Evolutionary conservation across 35 echinoderm and acorn worm species (phyloP), one percentile per base, ranked within the genome.

Genomic region (Acanthaster planci): DNA sequence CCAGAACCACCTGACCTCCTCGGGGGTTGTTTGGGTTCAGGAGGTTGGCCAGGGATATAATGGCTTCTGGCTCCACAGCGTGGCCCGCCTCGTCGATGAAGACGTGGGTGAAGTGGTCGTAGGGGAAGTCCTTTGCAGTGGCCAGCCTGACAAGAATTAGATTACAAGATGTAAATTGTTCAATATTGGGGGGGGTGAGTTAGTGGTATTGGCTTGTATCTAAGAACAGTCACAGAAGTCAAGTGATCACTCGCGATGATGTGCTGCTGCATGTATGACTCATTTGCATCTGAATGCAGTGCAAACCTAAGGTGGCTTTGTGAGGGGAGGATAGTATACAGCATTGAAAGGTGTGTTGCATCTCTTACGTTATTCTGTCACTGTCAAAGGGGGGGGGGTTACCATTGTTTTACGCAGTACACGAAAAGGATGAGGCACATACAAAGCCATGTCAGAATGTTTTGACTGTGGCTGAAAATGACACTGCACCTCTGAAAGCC

Each of bases 51-150:
- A 94, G 42, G 7, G 92, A 32, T 39, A 94, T 94, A 35, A 94
- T 52, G 31, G 83, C 88, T 40, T 94, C 92, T 83, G 92, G 92
- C 55, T 94, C 92, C 2, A 90, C 80, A 21, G 92, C 92, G 78
- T 94, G 88, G 35, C 92, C 92, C 18, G 92, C 87, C 84, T 94
- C 92, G 55, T 94, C 92, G 29, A 94, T 82, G 88, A 94, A 90
- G 51, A 94, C 72, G 64, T 94, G 92, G 10, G 92, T 91, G 88
- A 94, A 94, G 64, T 79, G 77, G 37, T 79, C 77, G 23, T 68
- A 21, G 22, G 91, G 86, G 54, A 81, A 77, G 30, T 21, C 39
- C 42, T 68, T 47, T 2, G 88, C 82, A 31, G 76, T 31, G 29
- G 89, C 95, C 10, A 98, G 67, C 51, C 95, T 98, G 40, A 27